A percentile compares a stretch with the other conserved stretches of the same genome.
Conservation (phyloP, 2,113 vertebrate species). For the Probosciger aterrimus region DNA sequence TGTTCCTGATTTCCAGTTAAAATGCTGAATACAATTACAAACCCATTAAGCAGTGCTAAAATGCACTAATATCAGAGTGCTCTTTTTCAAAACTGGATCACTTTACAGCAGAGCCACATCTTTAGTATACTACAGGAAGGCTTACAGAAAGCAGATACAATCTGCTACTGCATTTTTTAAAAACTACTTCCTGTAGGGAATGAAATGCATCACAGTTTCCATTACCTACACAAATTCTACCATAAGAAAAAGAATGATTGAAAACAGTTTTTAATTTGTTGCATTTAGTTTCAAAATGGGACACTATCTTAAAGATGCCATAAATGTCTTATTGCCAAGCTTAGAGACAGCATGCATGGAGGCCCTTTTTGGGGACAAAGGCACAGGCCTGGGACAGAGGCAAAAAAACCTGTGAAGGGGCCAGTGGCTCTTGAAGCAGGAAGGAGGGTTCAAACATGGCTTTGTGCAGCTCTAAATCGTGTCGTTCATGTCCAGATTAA, state of each 20-base stretch:
- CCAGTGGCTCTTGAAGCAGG: not conserved
- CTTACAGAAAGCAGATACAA: not conserved
- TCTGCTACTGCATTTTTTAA: not conserved
- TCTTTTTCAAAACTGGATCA: conserved; percentile 27
- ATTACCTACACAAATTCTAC: not conserved
- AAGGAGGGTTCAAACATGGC: not conserved
- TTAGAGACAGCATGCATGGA: accelerated
- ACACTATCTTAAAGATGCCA: not conserved
- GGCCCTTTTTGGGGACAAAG: not conserved
- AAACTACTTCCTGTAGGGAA: not conserved
- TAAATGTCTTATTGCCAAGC: not conserved
- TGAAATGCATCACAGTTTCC: not conserved
- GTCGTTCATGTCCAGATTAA: not conserved
- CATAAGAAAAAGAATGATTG: not conserved
- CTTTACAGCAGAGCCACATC: conserved; percentile 4
- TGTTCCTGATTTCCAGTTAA: conserved; percentile 56
- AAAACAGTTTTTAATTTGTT: not conserved
- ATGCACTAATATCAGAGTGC: conserved; percentile 10
- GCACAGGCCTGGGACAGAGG: not conserved
- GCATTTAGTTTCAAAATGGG: not conserved
- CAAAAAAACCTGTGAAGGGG: not conserved
- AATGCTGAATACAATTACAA: conserved; percentile 72
- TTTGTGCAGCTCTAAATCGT: not conserved
- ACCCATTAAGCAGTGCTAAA: conserved; percentile 67
- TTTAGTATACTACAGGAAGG: not conserved